A percentile compares a stretch with the other conserved stretches of the same genome.
Evolutionary conservation across 2,888 invertebrate species (phyloP).

Genomic region (Sesia apiformis): DNA sequence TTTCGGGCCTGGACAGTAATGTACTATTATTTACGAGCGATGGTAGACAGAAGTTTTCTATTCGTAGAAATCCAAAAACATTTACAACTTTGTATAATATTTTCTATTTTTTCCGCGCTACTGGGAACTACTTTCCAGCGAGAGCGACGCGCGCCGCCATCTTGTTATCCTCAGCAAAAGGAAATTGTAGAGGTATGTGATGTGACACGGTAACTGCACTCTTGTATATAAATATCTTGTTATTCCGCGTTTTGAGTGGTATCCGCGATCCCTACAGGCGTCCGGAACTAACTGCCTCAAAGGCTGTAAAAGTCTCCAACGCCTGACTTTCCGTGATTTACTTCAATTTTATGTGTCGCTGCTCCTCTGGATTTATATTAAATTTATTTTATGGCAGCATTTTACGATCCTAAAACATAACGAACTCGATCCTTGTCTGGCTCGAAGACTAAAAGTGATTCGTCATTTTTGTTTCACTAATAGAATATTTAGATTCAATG

Average conservation of each 20-base stretch:
- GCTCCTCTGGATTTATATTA: conserved; percentile 45
- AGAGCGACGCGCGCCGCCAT: neutral
- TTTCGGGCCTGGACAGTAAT: too few species aligned
- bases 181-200: neutral
- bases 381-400: conserved; percentile 58
- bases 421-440: conserved; percentile 38
- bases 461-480: too few species aligned
- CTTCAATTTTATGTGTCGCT: conserved; percentile 70
- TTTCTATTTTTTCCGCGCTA: neutral
- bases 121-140: neutral
- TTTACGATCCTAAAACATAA: conserved; percentile 61
- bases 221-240: conserved; percentile 41
- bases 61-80: too few species aligned
- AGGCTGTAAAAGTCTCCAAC: conserved; percentile 68
- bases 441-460: too few species aligned
- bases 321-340: conserved; percentile 71
- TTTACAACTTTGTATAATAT: too few species aligned
- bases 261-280: conserved; percentile 32
- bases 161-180: neutral
- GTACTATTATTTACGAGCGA: too few species aligned
- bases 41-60: too few species aligned
- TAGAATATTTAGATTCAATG: too few species aligned
- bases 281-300: conserved; percentile 61
- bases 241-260: conserved; percentile 46
- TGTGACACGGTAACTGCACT: neutral